phyloP scores from a whole-genome alignment of 2,888 invertebrate genomes.

The Cataglyphis livida region DNA sequence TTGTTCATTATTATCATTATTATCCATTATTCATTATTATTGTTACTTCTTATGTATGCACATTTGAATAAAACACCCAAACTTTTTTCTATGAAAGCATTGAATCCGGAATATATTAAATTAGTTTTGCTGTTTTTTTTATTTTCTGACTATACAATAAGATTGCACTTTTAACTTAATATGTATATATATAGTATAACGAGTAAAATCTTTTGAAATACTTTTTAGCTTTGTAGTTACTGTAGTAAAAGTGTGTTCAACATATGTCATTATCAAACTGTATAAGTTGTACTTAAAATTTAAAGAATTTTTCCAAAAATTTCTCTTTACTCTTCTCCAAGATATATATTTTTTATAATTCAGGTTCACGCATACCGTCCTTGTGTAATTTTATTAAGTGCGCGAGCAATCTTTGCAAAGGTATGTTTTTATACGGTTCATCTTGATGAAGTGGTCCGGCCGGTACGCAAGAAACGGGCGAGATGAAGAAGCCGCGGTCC shows the following conservation, averaged over 20 bases:
- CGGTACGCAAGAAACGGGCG: not conserved
- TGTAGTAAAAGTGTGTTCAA: not conserved
- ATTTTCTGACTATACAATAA: not conserved
- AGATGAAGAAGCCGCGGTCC: not conserved
- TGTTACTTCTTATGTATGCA: not conserved
- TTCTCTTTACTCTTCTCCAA: not conserved
- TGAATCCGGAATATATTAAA: not conserved
- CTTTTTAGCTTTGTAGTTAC: not conserved
- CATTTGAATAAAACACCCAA: not conserved
- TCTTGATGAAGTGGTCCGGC: constrained; percentile 1
- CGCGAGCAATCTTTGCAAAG: constrained; percentile 5
- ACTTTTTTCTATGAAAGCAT: not conserved
- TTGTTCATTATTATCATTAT: too few species aligned
- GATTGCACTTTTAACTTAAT: not conserved
- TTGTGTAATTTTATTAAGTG: not conserved
- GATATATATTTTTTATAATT: not conserved
- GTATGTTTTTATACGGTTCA: constrained; percentile 1
- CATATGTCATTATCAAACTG: not conserved
- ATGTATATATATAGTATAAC: not conserved
- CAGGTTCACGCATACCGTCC: not conserved
- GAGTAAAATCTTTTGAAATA: not conserved
- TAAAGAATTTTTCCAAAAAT: not conserved
- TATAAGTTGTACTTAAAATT: not conserved
- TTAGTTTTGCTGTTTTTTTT: not conserved
- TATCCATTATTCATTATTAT: too few species aligned